phyloP scores from a whole-genome alignment of 2,113 vertebrate species.

The Gorsachius goisagi region DNA sequence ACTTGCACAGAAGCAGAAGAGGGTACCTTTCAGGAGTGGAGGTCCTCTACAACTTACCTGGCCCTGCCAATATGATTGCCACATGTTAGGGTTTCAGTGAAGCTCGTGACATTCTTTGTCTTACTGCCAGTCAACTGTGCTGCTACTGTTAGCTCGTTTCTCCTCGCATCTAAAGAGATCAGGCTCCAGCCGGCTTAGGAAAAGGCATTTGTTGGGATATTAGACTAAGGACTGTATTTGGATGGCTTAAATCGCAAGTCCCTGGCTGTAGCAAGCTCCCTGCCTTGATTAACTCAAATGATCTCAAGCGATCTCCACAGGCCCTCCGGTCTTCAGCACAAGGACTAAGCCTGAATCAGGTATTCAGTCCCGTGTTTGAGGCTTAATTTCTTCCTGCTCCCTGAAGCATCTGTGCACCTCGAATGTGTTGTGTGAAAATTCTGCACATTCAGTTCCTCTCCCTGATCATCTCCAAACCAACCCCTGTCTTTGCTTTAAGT shows the following conservation, averaged over 20 bases:
- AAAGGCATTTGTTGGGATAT: conserved; percentile 6
- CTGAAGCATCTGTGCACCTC: not conserved
- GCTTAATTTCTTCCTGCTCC: not conserved
- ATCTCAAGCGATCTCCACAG: not conserved
- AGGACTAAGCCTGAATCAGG: not conserved
- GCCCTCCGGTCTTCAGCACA: not conserved
- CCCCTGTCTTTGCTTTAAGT: not conserved
- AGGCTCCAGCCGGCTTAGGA: not conserved
- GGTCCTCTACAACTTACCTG: not conserved
- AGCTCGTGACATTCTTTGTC: not conserved
- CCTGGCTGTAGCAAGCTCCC: not conserved
- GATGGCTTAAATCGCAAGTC: not conserved
- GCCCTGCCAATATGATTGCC: not conserved
- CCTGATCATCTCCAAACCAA: not conserved
- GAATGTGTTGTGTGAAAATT: not conserved
- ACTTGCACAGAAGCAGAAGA: not conserved
- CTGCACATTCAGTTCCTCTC: not conserved
- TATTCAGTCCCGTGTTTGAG: not conserved
- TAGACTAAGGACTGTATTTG: not conserved
- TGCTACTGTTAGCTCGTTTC: not conserved
- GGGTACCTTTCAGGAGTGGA: not conserved
- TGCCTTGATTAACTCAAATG: not conserved
- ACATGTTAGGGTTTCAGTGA: not conserved
- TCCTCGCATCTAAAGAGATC: not conserved
- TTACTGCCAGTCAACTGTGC: not conserved